phyloP scores from a whole-genome alignment of 92 coral and sea anemone species.

The Galaxea fascicularis region DNA sequence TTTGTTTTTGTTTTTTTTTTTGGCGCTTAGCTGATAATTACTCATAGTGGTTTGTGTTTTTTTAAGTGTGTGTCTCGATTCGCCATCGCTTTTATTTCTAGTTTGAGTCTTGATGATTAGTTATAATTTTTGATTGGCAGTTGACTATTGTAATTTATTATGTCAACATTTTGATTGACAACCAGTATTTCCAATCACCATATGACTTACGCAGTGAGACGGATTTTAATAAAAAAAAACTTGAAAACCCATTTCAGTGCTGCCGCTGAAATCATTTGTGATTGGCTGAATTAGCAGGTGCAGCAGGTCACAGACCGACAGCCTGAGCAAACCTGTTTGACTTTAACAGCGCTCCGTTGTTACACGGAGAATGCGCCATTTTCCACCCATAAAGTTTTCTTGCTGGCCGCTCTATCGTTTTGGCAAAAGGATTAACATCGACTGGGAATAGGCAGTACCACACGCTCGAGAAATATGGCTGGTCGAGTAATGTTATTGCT shows the following conservation, averaged over 20 bases:
- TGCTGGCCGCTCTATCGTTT: neutral
- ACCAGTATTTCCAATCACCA: too few relatives aligned
- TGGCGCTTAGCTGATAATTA: too few relatives aligned
- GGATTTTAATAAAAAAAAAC: neutral
- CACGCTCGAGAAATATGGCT: neutral
- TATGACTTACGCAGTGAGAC: too few relatives aligned
- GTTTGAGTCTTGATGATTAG: too few relatives aligned
- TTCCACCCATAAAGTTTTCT: neutral
- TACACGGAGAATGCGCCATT: conserved; percentile 36
- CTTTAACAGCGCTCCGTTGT: neutral
- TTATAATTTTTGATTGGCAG: too few relatives aligned
- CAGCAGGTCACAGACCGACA: conserved; percentile 35
- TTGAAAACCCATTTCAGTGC: neutral
- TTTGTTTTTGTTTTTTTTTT: too few relatives aligned
- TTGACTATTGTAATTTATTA: too few relatives aligned
- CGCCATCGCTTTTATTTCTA: too few relatives aligned
- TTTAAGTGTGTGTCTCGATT: too few relatives aligned
- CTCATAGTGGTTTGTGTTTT: too few relatives aligned
- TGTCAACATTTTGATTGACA: too few relatives aligned
- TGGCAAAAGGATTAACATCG: neutral
- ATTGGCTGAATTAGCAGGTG: conserved; percentile 63
- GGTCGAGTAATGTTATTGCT: neutral
- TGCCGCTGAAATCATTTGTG: neutral
- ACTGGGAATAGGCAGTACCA: neutral
- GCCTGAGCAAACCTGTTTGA: neutral